phyloP scores from a whole-genome alignment of 2,113 vertebrate species.

The Myiopsitta monachus region DNA sequence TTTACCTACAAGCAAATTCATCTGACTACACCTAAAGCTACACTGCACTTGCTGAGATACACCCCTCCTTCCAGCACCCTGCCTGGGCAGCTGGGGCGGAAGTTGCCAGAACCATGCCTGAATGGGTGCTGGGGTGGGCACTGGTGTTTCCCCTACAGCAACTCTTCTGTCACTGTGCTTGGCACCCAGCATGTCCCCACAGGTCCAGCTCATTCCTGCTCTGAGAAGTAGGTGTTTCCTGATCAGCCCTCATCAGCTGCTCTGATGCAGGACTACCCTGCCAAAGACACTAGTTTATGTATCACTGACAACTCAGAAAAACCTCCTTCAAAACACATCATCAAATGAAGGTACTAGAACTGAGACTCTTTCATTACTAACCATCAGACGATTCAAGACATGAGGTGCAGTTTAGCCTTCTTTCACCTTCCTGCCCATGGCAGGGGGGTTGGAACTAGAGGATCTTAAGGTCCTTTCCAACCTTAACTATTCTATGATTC shows the following conservation, averaged over 20 bases:
- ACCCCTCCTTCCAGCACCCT: not conserved
- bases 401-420: not conserved
- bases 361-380: not conserved
- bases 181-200: not conserved
- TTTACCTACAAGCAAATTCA: not conserved
- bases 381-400: not conserved
- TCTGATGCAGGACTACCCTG: not conserved
- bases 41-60: not conserved
- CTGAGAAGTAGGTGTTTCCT: not conserved
- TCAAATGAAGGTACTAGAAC: not conserved
- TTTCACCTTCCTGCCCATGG: too few relatives aligned
- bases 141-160: not conserved
- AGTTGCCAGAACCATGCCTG: not conserved
- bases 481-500: too few relatives aligned
- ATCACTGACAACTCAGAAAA: not conserved
- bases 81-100: not conserved
- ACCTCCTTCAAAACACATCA: not conserved
- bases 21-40: not conserved
- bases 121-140: not conserved
- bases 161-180: rapidly evolving
- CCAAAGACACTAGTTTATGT: not conserved
- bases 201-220: not conserved
- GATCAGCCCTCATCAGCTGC: not conserved
- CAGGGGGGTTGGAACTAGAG: too few relatives aligned
- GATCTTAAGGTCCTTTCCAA: too few relatives aligned